Percentiles rank a stretch among this genome's conserved stretches.
These are phyloP conservation scores for Procambarus virginalis DNA, from an alignment of 1,140 invertebrate species.

Conservation along the genomic window DNA sequence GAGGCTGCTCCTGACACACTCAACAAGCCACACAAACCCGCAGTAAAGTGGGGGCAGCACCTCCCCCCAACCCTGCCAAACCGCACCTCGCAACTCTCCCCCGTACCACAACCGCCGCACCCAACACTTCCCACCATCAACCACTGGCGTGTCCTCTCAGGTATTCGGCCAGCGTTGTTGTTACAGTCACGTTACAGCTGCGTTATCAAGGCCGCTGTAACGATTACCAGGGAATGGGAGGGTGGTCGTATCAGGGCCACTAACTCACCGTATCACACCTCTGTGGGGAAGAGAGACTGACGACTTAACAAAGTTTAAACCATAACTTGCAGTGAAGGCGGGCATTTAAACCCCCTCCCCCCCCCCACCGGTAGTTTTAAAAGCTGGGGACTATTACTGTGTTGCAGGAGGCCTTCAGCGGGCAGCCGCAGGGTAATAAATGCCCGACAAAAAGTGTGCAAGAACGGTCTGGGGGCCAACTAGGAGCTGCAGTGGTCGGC, in stretches of 20 bases:
- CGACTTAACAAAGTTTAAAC: neutral
- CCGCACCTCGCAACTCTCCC: neutral
- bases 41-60: neutral
- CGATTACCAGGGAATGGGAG: conserved; percentile 15
- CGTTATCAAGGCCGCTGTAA: neutral
- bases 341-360: neutral
- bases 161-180: neutral
- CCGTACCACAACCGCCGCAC: neutral
- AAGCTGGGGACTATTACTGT: conserved; percentile 10
- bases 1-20: neutral
- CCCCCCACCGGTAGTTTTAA: neutral
- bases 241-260: neutral
- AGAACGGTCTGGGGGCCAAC: neutral
- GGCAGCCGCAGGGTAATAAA: conserved; percentile 1
- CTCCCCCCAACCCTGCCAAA: neutral
- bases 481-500: conserved; percentile 40
- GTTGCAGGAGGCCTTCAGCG: conserved; percentile 13
- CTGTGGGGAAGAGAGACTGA: conserved; percentile 26
- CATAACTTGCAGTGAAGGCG: neutral
- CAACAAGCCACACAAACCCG: neutral
- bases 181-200: neutral
- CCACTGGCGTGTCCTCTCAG: neutral
- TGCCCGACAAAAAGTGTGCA: conserved; percentile 14
- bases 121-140: neutral
- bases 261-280: conserved; percentile 42